Evolutionary conservation across 1,140 invertebrate species (phyloP).

Genomic region (Carcinoscorpius rotundicauda): DNA sequence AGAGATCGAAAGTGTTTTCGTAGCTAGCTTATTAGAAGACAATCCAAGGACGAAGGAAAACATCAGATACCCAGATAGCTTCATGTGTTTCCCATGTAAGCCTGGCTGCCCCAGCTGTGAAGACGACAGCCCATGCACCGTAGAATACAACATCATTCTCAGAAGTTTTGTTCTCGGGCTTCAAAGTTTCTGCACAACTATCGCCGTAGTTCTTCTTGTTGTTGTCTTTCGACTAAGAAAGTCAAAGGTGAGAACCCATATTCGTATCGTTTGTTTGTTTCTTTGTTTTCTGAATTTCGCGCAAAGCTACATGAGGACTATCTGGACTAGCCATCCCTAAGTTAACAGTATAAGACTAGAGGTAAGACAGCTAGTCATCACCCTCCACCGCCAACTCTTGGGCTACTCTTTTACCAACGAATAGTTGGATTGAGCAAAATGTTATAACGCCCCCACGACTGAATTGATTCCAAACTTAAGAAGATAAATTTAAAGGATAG

Average conservation of each 20-base stretch:
- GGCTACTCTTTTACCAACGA: too few species aligned
- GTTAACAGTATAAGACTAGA: too few species aligned
- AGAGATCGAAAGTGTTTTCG: slow-evolving; percentile 27
- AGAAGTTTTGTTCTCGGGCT: slow-evolving; percentile 52
- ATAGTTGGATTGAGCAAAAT: too few species aligned
- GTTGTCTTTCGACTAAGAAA: slow-evolving; percentile 60
- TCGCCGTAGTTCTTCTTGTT: slow-evolving; percentile 51
- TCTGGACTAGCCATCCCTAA: too few species aligned
- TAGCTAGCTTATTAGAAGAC: slow-evolving; percentile 10
- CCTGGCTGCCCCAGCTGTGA: slow-evolving; percentile 41
- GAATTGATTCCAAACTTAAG: too few species aligned
- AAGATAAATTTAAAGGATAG: too few species aligned
- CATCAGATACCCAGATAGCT: slow-evolving; percentile 21
- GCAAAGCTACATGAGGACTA: too few species aligned
- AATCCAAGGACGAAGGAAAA: slow-evolving; percentile 16
- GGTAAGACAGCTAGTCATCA: too few species aligned
- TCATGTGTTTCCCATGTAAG: slow-evolving; percentile 45
- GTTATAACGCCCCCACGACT: too few species aligned
- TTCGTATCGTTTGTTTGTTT: too few species aligned
- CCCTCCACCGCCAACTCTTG: too few species aligned
- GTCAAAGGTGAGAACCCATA: slow-evolving; percentile 48
- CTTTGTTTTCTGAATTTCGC: too few species aligned
- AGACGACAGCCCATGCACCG: slow-evolving; percentile 40
- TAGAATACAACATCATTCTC: slow-evolving; percentile 43
- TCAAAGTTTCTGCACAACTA: slow-evolving; percentile 55